Percentiles rank a stretch among this genome's conserved stretches.
phyloP scores from a whole-genome alignment of 92 coral and sea anemone genomes.

The Porites cylindrica region DNA sequence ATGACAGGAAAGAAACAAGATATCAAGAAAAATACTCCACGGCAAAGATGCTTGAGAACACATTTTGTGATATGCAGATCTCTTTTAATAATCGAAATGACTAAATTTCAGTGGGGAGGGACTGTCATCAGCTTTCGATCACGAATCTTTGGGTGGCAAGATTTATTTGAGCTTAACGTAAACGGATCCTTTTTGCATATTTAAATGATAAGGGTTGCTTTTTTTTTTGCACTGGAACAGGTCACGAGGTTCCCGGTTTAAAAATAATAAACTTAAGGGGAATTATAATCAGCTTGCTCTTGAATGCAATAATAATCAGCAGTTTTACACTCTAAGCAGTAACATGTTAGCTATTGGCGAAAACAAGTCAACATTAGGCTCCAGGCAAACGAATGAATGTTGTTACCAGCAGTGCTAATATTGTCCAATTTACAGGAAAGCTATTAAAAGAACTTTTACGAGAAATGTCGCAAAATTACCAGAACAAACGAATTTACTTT shows the following conservation, averaged over 20 bases:
- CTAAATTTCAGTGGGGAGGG: neutral
- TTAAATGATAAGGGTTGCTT: neutral
- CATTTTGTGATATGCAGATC: neutral
- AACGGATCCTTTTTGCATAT: neutral
- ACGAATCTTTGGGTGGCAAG: neutral
- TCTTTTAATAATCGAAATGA: constrained; percentile 10
- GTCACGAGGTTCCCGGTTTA: neutral
- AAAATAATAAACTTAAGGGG: no score
- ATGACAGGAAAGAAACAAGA: constrained; percentile 6
- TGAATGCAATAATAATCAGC: neutral
- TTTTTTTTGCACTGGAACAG: neutral
- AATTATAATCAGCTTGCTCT: neutral
- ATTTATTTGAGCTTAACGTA: neutral
- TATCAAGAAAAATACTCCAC: neutral
- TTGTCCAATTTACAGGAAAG: constrained; percentile 18
- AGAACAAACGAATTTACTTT: constrained; percentile 7
- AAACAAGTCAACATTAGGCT: neutral
- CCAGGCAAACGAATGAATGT: neutral
- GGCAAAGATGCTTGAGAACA: neutral
- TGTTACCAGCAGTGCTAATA: neutral
- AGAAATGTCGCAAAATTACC: constrained; percentile 11
- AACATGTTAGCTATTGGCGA: neutral
- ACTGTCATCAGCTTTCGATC: neutral
- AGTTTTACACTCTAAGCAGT: neutral
- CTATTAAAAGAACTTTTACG: neutral